phyloP scores from a whole-genome alignment of 2,888 invertebrate species.

The Conus canariensis region DNA sequence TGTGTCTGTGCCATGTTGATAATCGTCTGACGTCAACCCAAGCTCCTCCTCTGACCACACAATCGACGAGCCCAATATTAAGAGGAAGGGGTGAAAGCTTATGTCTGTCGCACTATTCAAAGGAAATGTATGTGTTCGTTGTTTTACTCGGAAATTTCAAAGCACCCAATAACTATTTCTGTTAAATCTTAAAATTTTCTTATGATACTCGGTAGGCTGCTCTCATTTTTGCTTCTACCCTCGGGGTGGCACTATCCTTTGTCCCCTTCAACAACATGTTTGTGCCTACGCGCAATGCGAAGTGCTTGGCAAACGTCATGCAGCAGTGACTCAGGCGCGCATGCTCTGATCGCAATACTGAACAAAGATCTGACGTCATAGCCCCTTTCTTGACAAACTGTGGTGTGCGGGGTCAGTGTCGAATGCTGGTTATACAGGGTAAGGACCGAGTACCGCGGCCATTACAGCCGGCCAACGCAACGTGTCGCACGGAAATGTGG shows the following conservation, averaged over 20 bases:
- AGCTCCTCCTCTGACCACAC: conserved; percentile 51
- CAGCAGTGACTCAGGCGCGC: conserved; percentile 53
- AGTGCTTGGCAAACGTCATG: conserved; percentile 45
- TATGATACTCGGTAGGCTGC: no score
- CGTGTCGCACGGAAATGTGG: neutral
- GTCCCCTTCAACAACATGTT: neutral
- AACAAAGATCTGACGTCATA: conserved; percentile 52
- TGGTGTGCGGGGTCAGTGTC: neutral
- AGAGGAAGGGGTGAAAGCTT: conserved; percentile 38
- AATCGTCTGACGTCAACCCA: conserved; percentile 54
- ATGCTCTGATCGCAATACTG: conserved; percentile 41
- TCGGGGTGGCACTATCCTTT: neutral
- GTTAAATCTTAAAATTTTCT: no score
- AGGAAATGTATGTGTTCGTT: neutral
- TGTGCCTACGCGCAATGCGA: conserved; percentile 9
- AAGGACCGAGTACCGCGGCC: no score
- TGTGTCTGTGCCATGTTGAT: conserved; percentile 50
- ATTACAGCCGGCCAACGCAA: neutral
- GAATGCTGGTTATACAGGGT: neutral
- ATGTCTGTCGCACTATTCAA: no score
- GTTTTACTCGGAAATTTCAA: neutral
- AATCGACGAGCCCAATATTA: neutral
- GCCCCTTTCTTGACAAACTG: conserved; percentile 12
- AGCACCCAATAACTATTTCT: neutral
- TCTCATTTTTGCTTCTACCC: no score